phyloP scores from a whole-genome alignment of 2,113 vertebrate species.

The Petroica traversi region DNA sequence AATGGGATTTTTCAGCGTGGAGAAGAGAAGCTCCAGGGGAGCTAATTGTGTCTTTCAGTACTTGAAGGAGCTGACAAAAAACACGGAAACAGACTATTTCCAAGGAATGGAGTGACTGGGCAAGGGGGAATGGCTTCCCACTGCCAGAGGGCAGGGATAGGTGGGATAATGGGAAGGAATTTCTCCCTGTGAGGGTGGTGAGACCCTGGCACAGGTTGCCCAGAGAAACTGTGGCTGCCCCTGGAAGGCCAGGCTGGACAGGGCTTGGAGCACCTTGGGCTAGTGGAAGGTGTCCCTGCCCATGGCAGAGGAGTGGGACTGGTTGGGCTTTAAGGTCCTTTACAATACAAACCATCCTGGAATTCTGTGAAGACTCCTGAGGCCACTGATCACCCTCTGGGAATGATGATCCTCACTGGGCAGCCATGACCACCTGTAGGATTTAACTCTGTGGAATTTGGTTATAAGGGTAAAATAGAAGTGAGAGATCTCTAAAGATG shows the following conservation, averaged over 20 bases:
- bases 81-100: accelerated
- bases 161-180: not conserved
- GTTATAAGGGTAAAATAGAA: too few relatives aligned
- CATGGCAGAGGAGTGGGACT: accelerated
- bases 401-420: too few relatives aligned
- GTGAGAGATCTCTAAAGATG: too few relatives aligned
- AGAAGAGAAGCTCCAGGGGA: not conserved
- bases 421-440: not conserved
- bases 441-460: too few relatives aligned
- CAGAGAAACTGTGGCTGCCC: not conserved
- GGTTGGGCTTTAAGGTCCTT: accelerated
- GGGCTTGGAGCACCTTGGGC: accelerated
- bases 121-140: not conserved
- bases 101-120: not conserved
- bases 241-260: accelerated
- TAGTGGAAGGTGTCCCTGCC: accelerated
- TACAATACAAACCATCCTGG: not conserved
- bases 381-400: too few relatives aligned
- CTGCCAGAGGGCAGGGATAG: accelerated
- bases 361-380: not conserved
- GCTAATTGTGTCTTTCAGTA: not conserved
- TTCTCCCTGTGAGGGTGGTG: accelerated
- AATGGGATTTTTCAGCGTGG: not conserved
- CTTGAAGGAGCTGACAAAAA: not conserved
- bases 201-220: not conserved